phyloP scores from a whole-genome alignment of 2,113 vertebrate genomes.

The Calypte anna region DNA sequence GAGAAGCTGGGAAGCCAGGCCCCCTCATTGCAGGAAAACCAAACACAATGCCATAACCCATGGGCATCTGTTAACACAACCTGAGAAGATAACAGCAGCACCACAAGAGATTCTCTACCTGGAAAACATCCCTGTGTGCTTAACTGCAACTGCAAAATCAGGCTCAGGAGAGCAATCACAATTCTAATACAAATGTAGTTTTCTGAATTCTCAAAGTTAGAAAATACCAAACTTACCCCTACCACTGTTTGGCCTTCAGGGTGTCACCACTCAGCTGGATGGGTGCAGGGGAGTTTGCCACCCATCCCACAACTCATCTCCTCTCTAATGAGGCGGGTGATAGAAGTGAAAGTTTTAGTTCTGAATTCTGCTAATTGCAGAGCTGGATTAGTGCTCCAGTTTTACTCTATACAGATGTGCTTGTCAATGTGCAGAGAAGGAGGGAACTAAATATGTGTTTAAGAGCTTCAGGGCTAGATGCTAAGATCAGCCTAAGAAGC shows the following conservation, averaged over 20 bases:
- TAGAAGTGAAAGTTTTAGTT: background rate
- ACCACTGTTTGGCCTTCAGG: background rate
- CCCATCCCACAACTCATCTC: background rate
- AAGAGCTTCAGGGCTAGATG: background rate
- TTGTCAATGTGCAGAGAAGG: background rate
- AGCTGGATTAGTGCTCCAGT: background rate
- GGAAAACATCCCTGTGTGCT: background rate
- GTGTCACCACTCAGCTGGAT: rapidly evolving
- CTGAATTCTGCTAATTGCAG: background rate
- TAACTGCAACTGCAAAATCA: background rate
- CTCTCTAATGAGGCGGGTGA: background rate
- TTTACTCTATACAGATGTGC: background rate
- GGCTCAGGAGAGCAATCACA: background rate
- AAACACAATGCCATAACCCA: background rate
- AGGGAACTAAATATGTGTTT: background rate
- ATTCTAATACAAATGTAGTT: background rate
- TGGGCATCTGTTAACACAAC: background rate
- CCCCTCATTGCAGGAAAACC: background rate
- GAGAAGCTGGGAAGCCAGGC: background rate
- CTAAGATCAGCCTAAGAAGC: background rate
- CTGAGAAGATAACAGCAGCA: background rate
- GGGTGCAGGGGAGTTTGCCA: background rate
- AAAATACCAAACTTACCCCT: rapidly evolving
- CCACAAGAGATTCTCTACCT: background rate
- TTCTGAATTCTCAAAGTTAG: background rate